Base-by-base conservation (phyloP, 1,140 invertebrate genomes). In the Drosophila leontia region DNA sequence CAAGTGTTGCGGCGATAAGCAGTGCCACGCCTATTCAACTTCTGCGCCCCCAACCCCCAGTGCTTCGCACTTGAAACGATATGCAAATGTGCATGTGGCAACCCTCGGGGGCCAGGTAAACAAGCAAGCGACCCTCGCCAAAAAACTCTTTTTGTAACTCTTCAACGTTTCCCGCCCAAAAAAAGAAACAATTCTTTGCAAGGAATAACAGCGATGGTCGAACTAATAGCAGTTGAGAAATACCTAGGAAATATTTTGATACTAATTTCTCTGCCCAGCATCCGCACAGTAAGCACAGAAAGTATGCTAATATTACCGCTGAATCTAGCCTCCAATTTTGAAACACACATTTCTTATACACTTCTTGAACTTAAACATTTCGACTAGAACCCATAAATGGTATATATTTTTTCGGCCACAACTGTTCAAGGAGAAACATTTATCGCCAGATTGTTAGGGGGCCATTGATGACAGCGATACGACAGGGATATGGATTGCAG, bases 1-100 rank as follows among this genome's bases (percentile, higher is more conserved):
- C 84, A 87, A 87, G 84, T 87, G 83, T 88, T 78, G 83, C 61
- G 58, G 71, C 84, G 83, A 87, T 87, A 87, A 87, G 83, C 84
- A 87, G 55, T 51, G 50, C 55, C 82, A 63, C 65, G 68, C 70
- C 80, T 63, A 61, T 44, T 48, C 67, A 53, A 67, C 64, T 60
- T 29, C 41, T 39, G 35, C 45, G 44, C 15, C 17, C 34, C 51
- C 32, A 11, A 15, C 29, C 19, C 23, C 23, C 23, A 17, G 29
- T 50, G 32, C 19, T 37, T 67, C 45, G 61, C 74, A 74, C 70
- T 78, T 61, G 56, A 86, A 86, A 79, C 85, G 84, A 88, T 90
- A 90, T 90, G 85, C 86, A 90, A 90, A 90, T 90, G 82, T 81
- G 85, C 87, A 79, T 84, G 78, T 76, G 70, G 62, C 78, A 68